A percentile compares a stretch with the other conserved stretches of the same genome.
These are phyloP conservation scores for Sanderia malayensis DNA, from an alignment of 30 jellyfish, hydroid and myxozoan genomes.

Conservation along the genomic window DNA sequence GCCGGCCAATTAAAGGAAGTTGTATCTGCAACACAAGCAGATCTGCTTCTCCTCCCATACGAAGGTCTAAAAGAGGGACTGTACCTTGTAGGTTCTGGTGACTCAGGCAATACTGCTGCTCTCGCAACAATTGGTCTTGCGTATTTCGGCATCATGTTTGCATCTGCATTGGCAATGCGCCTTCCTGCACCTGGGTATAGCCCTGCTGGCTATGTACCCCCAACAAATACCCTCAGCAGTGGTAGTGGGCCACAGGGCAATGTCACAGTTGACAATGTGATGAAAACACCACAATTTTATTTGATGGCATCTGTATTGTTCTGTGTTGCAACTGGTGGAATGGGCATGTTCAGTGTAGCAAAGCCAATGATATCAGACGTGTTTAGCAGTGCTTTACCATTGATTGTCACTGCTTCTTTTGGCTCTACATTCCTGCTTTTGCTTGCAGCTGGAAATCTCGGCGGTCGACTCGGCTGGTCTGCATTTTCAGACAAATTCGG, in stretches of 20 bases:
- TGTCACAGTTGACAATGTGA: constrained; percentile 53
- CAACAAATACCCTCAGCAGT: not conserved
- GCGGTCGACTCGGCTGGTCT: constrained; percentile 74
- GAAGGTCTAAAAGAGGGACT: constrained; percentile 45
- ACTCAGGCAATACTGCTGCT: constrained; percentile 66
- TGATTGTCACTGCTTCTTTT: constrained; percentile 50
- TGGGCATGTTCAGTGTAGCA: constrained; percentile 73
- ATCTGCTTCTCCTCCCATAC: constrained; percentile 55
- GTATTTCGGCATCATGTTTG: constrained; percentile 52
- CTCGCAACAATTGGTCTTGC: constrained; percentile 62
- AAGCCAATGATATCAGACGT: constrained; percentile 70
- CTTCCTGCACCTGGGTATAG: constrained; percentile 51
- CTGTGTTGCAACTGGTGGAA: constrained; percentile 72
- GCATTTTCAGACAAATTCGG: constrained; percentile 70
- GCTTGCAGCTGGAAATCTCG: constrained; percentile 68
- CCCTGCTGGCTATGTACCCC: constrained; percentile 60
- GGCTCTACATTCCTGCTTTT: constrained; percentile 52
- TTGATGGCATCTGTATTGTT: constrained; percentile 55
- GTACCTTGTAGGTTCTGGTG: constrained; percentile 64
- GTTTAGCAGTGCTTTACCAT: constrained; percentile 62
- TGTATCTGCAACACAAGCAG: constrained; percentile 54
- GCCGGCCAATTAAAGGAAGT: constrained; percentile 67
- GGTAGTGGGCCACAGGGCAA: constrained; percentile 25
- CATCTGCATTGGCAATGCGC: constrained; percentile 69
- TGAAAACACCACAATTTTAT: constrained; percentile 70